Base-by-base conservation (phyloP, 2,113 vertebrate genomes). In the Alaudala cheleensis region DNA sequence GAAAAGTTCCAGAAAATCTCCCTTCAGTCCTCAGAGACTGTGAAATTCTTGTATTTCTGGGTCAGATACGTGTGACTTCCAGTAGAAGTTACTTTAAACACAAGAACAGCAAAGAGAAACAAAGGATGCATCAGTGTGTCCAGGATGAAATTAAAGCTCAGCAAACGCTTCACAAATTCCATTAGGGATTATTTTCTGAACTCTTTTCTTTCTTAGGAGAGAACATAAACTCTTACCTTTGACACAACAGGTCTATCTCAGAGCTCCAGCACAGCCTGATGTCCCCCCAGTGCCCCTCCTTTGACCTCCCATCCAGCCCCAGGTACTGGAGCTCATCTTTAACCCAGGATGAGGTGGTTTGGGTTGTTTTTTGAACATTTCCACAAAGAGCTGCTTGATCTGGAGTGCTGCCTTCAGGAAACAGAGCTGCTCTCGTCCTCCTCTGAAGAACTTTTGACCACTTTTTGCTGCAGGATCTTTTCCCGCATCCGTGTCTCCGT, bases 301-400 rank as follows among this genome's bases (percentile, higher is more conserved):
- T 83, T 95, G 90, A 94, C 95, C 67, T 92, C 76, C 15, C 57
- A 88, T 67, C 60, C 88, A 86, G 93, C 92, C 94, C 65, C 82
- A 86, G 90, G 93, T 94, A 12, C 40, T 96, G 82, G 79, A 88
- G 47, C 73, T 93, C 93, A 93, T 91, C 69, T 72, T 95, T 57
- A 86, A 90, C 71, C 79, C 92, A 88, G 90, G 64, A 91, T 95
- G 82, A 93, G 80, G 57, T 81, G 61, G 40, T 76, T 81, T 71
- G 71, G 23, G 9, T 28, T 77, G 57, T 77, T 88, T 88, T 93
- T 88, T 90, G 13, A 95, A 91, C 82, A 71, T 67, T 94, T 93
- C 69, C 90, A 84, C 94, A 94, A 94, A 95, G 56, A 70, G 33
- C 39, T 94, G 80, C 93, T 96, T 96, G 93, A 97, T 96, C 82